Evolutionary conservation across 1,140 invertebrate genomes (phyloP), one percentile per base, ranked within the genome.

Genomic region (Lethocerus indicus): DNA sequence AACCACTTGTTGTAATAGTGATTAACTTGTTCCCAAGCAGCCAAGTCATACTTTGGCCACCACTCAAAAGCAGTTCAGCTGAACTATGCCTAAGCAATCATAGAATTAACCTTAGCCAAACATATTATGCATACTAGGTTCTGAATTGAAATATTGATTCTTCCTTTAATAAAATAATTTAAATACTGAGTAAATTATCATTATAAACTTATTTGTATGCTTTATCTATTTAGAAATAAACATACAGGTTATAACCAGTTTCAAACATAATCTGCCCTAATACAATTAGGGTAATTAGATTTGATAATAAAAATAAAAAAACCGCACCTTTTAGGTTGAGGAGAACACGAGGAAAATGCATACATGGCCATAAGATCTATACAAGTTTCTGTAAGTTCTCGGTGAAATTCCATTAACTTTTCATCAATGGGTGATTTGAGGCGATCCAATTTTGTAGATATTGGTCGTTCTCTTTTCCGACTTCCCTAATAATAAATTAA

Each of bases 1-100:
- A 92, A 35, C 88, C 88, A 61, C 88, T 92, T 0, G 91, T 95
- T 24, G 89, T 95, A 37, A 97, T 79, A 16, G 90, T 94, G 45
- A 97, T 76, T 24, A 97, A 66, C 64, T 84, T 88, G 63, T 92
- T 87, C 0, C 89, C 91, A 41, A 94, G 67, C 42, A 96, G 63
- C 93, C 93, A 97, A 23, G 83, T 88, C 66, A 81, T 80, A 14
- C 80, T 81, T 53, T 86, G 81, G 0, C 87, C 85, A 53, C 79
- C 81, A 58, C 73, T 74, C 9, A 95, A 64, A 27, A 97, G 66
- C 64, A 91, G 89, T 58, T 94, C 81, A 1, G 81, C 76, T 13
- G 79, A 76, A n/a, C 82, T 76, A 47, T 81, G 72, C 59, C 88
- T 87, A 50, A 18, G 50, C 49, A 28, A 12, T 32, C 43, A 40